These are phyloP conservation scores for Heterotilapia buettikoferi DNA, from an alignment of 2,113 vertebrate genomes.

Conservation along the genomic window DNA sequence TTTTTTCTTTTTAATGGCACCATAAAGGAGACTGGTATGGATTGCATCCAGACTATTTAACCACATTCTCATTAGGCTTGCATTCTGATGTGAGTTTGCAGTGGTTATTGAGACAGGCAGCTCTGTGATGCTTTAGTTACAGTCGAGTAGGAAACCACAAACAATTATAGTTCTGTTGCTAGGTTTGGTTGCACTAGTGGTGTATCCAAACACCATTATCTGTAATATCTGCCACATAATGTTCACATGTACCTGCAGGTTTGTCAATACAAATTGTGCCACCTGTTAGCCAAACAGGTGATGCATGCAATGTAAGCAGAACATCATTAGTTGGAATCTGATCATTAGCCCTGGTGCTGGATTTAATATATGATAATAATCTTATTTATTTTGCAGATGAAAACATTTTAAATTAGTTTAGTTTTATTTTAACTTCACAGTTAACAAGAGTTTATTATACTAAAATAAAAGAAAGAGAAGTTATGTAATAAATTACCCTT, in stretches of 20 bases:
- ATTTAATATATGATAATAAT: not conserved
- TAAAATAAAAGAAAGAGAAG: not conserved
- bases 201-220: not conserved
- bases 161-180: slow-evolving; percentile 31
- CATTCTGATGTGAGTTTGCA: slow-evolving; percentile 37
- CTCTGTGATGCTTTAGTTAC: slow-evolving; percentile 26
- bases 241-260: not conserved
- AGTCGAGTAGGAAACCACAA: slow-evolving; percentile 12
- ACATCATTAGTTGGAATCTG: not conserved
- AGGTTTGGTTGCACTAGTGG: not conserved
- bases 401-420: not conserved
- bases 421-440: not conserved
- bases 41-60: slow-evolving; percentile 1
- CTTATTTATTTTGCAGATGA: not conserved
- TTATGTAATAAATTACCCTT: not conserved
- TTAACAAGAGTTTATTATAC: not conserved
- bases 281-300: not conserved
- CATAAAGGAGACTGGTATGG: slow-evolving; percentile 29
- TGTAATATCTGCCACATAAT: not conserved
- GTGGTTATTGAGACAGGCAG: slow-evolving; percentile 20
- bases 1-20: slow-evolving; percentile 8
- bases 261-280: not conserved
- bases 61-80: slow-evolving; percentile 42
- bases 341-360: not conserved
- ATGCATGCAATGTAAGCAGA: not conserved